These are phyloP conservation scores for Oscheius sp. DNA, from an alignment of 2,888 invertebrate genomes.

Conservation along the genomic window DNA sequence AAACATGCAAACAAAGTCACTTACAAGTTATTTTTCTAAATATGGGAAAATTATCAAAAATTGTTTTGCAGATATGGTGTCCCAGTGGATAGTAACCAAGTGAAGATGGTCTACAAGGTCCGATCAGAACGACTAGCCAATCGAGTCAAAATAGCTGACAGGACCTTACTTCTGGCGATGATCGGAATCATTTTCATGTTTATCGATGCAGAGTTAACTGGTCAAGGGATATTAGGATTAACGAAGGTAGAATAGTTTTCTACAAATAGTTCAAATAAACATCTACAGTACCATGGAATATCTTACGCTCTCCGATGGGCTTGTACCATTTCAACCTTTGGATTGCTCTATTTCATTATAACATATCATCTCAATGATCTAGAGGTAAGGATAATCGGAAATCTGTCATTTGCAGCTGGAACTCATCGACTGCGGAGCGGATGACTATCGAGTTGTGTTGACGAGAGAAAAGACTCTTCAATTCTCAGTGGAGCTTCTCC, in stretches of 20 bases:
- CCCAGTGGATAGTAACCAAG: conserved; percentile 65
- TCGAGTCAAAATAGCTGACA: conserved; percentile 44
- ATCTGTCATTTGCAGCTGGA: conserved; percentile 82
- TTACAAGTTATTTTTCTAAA: too few species aligned
- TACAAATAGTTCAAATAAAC: neutral
- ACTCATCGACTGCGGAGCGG: conserved; percentile 99
- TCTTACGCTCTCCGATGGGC: conserved; percentile 58
- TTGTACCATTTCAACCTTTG: conserved; percentile 59
- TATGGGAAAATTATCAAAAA: too few species aligned
- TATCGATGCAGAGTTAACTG: conserved; percentile 66
- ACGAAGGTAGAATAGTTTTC: conserved; percentile 18
- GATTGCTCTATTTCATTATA: conserved; percentile 62
- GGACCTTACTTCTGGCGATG: conserved; percentile 52
- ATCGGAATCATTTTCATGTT: conserved; percentile 66
- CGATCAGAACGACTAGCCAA: conserved; percentile 52
- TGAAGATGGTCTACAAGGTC: conserved; percentile 68
- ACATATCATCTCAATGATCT: conserved; percentile 68
- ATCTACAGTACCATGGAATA: conserved; percentile 43
- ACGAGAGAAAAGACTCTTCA: conserved; percentile 89
- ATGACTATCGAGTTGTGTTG: conserved; percentile 99
- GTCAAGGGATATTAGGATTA: conserved; percentile 54
- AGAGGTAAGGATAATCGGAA: conserved; percentile 41
- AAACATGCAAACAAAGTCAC: too few species aligned
- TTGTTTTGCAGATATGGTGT: conserved; percentile 60
- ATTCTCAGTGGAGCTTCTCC: conserved; percentile 82